A percentile compares a stretch with the other conserved stretches of the same genome.
phyloP scores from a whole-genome alignment of 2,797 vertebrate genomes.

The Hydrophis major region DNA sequence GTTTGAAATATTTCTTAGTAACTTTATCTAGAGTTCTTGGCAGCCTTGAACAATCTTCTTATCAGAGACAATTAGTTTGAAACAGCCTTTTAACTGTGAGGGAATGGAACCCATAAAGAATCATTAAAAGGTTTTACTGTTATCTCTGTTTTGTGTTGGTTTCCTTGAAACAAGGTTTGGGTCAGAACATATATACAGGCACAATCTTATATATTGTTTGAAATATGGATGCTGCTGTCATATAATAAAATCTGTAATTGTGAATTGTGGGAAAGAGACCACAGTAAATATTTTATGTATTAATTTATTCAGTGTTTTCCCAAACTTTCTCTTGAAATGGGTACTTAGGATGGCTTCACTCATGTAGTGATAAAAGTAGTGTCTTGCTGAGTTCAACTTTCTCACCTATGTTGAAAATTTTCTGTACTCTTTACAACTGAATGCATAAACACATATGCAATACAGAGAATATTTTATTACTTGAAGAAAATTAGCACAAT shows the following conservation, averaged over 20 bases:
- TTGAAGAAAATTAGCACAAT: neutral
- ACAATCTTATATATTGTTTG: neutral
- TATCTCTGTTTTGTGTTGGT: too few relatives aligned
- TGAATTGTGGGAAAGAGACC: neutral
- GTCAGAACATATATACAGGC: neutral
- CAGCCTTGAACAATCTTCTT: too few relatives aligned
- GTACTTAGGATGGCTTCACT: neutral
- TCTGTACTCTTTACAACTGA: neutral
- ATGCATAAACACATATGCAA: neutral
- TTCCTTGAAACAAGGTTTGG: too few relatives aligned
- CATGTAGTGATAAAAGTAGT: neutral
- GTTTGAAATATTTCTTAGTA: too few relatives aligned
- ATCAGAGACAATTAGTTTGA: too few relatives aligned
- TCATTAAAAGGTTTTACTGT: too few relatives aligned
- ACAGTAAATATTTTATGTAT: neutral
- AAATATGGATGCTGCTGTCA: neutral
- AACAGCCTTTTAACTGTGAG: too few relatives aligned
- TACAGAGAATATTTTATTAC: neutral
- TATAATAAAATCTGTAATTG: neutral
- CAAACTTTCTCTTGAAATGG: neutral
- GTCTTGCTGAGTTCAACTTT: neutral
- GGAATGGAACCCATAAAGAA: too few relatives aligned
- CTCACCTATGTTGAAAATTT: neutral
- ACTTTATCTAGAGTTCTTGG: too few relatives aligned
- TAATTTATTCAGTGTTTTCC: neutral